Conservation (phyloP, 1,140 invertebrate species). For the Pygmarrhopalites habei region DNA sequence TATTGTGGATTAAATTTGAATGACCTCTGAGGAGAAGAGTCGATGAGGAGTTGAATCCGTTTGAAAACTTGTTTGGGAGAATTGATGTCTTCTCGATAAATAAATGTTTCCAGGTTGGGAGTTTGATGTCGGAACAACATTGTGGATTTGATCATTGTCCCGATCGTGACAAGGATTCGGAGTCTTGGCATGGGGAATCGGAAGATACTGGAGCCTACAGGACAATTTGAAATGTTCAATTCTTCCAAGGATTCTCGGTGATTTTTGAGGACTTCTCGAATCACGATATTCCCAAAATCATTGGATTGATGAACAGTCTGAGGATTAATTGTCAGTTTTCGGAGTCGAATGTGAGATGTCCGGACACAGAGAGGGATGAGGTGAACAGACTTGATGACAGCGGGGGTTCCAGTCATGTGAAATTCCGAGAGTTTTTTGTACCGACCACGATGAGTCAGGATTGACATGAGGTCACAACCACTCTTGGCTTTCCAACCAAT, state of each 20-base stretch:
- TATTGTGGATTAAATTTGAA: background rate
- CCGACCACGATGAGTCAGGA: background rate
- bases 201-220: background rate
- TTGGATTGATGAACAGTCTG: background rate
- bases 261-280: background rate
- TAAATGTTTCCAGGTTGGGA: background rate
- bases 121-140: background rate
- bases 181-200: background rate
- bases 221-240: background rate
- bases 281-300: constrained; percentile 2
- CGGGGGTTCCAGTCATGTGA: background rate
- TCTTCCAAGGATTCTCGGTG: background rate
- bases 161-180: background rate
- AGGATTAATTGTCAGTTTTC: background rate
- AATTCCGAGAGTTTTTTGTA: background rate
- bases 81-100: background rate
- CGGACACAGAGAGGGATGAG: constrained; percentile 4
- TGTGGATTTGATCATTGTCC: background rate
- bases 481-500: background rate
- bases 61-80: background rate
- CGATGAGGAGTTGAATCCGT: background rate
- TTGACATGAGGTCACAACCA: background rate
- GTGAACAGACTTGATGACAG: background rate
- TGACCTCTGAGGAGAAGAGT: background rate
- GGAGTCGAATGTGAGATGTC: background rate